These are phyloP conservation scores for Microtus richardsoni DNA, from an alignment of 2,113 vertebrate genomes.

Conservation along the genomic window DNA sequence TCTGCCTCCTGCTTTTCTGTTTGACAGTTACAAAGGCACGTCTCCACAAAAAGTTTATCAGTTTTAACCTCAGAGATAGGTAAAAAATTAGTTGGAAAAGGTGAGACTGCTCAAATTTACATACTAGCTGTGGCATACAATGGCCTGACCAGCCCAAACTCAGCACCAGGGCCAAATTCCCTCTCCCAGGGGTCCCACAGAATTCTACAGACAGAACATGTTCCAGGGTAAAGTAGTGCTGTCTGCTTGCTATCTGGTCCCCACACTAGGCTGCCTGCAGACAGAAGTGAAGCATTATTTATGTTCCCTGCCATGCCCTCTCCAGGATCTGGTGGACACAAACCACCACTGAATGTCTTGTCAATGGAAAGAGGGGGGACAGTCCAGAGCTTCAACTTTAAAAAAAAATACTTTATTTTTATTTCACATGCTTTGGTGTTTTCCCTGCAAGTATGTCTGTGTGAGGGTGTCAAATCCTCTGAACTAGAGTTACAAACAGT, in stretches of 20 bases:
- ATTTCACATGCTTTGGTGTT: not conserved
- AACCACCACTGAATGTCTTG: not conserved
- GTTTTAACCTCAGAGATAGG: slow-evolving; percentile 67
- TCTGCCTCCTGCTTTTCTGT: slow-evolving; percentile 57
- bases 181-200: not conserved
- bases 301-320: not conserved
- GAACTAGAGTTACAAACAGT: not conserved
- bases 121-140: not conserved
- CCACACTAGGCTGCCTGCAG: not conserved
- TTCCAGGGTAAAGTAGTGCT: not conserved
- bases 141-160: not conserved
- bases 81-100: slow-evolving; percentile 52
- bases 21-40: slow-evolving; percentile 62
- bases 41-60: slow-evolving; percentile 70
- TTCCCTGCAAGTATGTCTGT: not conserved
- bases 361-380: not conserved
- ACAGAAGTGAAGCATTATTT: not conserved
- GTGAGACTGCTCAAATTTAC: slow-evolving; percentile 3
- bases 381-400: not conserved
- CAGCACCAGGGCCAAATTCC: not conserved
- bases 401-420: not conserved
- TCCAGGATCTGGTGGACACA: not conserved
- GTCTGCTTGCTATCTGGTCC: not conserved
- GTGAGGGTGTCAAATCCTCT: not conserved
- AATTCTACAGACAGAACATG: not conserved